Conservation (phyloP, 1,140 invertebrate species). For the Macrosteles quadrilineatus region DNA sequence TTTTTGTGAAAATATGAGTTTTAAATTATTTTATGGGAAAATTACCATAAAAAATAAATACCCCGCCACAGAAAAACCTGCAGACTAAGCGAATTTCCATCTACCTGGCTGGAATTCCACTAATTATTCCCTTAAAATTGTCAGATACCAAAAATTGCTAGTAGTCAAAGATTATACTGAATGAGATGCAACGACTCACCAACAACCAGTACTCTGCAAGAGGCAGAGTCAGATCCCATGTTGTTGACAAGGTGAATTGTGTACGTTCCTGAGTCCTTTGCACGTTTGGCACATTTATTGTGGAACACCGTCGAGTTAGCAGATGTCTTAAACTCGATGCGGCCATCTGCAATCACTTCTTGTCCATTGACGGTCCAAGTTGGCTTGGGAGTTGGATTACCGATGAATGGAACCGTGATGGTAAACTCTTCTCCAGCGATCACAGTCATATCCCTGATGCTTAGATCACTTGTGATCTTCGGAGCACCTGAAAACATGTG, state of each 20-base stretch:
- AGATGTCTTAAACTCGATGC: constrained; percentile 85
- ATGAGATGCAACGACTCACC: constrained; percentile 61
- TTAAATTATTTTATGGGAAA: too few relatives aligned
- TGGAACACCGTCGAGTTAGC: constrained; percentile 79
- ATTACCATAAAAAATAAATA: too few relatives aligned
- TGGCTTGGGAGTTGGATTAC: constrained; percentile 85
- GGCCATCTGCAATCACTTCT: constrained; percentile 75
- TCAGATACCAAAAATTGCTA: too few relatives aligned
- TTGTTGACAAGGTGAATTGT: constrained; percentile 86
- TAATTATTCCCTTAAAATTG: too few relatives aligned
- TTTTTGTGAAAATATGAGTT: too few relatives aligned
- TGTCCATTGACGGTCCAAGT: constrained; percentile 86
- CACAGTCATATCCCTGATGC: constrained; percentile 91
- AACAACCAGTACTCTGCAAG: constrained; percentile 80
- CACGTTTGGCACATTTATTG: constrained; percentile 84
- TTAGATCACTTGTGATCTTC: constrained; percentile 90
- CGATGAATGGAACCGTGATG: constrained; percentile 90
- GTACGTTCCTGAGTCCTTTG: constrained; percentile 87
- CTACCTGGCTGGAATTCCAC: too few relatives aligned
- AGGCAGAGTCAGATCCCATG: constrained; percentile 85
- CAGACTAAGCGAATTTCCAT: too few relatives aligned
- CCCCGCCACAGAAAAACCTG: too few relatives aligned
- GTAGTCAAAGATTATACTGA: too few relatives aligned
- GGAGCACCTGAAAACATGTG: constrained; percentile 66
- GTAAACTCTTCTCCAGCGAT: constrained; percentile 95